Evolutionary conservation across 2,888 invertebrate species (phyloP).

Genomic region (Deroplatys truncata): DNA sequence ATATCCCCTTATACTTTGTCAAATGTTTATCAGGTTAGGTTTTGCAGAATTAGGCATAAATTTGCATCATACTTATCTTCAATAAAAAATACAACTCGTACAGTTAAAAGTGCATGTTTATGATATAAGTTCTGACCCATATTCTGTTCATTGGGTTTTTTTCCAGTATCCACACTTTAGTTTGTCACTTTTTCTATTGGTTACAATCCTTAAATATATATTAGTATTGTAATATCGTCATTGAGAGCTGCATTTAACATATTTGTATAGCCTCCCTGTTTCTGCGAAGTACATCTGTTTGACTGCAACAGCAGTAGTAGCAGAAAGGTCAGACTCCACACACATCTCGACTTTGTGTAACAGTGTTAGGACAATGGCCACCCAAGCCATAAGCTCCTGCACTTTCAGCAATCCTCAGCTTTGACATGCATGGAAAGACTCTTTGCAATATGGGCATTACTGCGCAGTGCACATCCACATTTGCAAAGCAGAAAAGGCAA

Average conservation of each 20-base stretch:
- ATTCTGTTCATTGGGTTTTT: no score
- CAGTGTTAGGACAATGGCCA: not conserved
- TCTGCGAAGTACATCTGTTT: conserved; percentile 8
- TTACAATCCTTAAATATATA: no score
- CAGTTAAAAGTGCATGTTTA: no score
- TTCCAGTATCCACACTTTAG: no score
- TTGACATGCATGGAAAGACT: conserved; percentile 36
- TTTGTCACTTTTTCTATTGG: no score
- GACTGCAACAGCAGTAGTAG: conserved; percentile 5
- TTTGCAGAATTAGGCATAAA: no score
- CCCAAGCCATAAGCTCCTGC: not conserved
- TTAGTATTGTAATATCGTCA: no score
- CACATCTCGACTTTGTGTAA: conserved; percentile 20
- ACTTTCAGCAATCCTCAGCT: not conserved
- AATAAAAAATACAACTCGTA: no score
- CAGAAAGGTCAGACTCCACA: conserved; percentile 4
- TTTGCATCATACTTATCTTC: no score
- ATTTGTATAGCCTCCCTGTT: not conserved
- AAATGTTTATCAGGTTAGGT: no score
- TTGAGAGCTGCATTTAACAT: not conserved
- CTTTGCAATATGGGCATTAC: conserved; percentile 48
- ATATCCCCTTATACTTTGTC: no score
- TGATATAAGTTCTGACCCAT: no score
- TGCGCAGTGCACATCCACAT: conserved; percentile 64
- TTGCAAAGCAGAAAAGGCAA: conserved; percentile 69